Base-by-base conservation (phyloP, 2,797 vertebrate genomes). In the Enteromius thamalakanensis region DNA sequence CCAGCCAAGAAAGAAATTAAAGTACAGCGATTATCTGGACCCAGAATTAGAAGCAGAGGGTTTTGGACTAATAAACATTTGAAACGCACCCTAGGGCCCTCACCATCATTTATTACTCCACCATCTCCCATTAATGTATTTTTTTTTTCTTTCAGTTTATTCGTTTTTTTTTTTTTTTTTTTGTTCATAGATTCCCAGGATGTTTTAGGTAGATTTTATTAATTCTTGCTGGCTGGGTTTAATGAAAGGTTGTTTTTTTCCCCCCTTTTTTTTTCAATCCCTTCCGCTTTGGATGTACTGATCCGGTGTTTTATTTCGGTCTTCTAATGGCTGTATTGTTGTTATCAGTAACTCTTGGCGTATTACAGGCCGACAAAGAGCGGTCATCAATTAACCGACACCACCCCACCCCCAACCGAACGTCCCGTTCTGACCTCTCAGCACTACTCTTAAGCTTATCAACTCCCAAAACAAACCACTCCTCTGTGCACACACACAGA, bases 61-160 rank as follows among this genome's bases (percentile, higher is more conserved):
- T 88, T 88, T 88, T 80, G 74, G 87, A 84, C 88, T 91, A 90
- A 90, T 91, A 90, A 91, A 90, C 86, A 87, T 88, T 70, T 88
- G 80, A 84, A 89, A 86, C 80, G 74, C 78, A 84, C 86, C 87
- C 84, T 26, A 68, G 84, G 89, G 89, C 78, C 76, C 79, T 77
- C n/a, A 58, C 78, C 76, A 74, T 76, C 82, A 77, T 87, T 89
- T 89, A 89, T 88, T 90, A 81, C 87, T 81, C 88, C 67, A 77
- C 86, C 83, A 83, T 86, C 84, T 84, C 84, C 77, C 87, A 87
- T 90, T 90, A 87, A 80, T 82, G 58, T 51, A 11, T 81, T 71
- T 79, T 77, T 84, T 70, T 87, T 60, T 76, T 65, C 45, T 68
- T 75, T 51, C 10, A 6, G 40, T 86, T 62, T 82, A 23, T 55